phyloP scores from a whole-genome alignment of 2,888 invertebrate species.

The Acanthosepion pharaonis region DNA sequence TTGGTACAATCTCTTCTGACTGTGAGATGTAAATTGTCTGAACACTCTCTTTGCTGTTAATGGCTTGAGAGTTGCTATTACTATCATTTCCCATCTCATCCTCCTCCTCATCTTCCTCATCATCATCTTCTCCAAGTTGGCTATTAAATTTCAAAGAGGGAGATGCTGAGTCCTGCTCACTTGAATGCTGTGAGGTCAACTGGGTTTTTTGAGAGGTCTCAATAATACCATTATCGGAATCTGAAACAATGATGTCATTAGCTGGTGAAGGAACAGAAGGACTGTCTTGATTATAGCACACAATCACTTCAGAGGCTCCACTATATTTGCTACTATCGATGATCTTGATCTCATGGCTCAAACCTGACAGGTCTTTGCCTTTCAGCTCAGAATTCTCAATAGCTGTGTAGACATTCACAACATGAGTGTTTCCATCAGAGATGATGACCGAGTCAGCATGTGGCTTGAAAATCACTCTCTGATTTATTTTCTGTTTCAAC shows the following conservation, averaged over 20 bases:
- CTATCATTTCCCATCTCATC: background rate
- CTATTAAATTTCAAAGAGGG: background rate
- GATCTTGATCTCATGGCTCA: background rate
- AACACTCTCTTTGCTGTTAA: background rate
- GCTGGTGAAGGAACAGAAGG: constrained; percentile 51
- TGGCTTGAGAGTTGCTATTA: constrained; percentile 35
- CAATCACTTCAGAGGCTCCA: constrained; percentile 39
- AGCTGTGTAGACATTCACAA: constrained; percentile 67
- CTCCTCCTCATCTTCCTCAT: background rate
- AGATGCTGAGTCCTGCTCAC: background rate
- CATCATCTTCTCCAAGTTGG: background rate
- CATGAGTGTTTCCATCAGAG: constrained; percentile 56
- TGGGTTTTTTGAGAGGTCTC: background rate
- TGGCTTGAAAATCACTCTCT: constrained; percentile 40
- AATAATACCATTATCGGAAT: constrained; percentile 47
- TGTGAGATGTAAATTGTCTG: constrained; percentile 40
- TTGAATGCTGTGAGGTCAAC: background rate
- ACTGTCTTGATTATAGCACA: constrained; percentile 48
- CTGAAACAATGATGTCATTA: constrained; percentile 51
- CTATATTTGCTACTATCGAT: background rate
- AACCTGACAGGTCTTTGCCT: constrained; percentile 41
- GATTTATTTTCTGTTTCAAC: constrained; percentile 37
- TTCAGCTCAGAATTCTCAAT: constrained; percentile 62
- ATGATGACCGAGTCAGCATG: constrained; percentile 43
- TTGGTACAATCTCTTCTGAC: constrained; percentile 11